Percentiles rank a stretch among this genome's conserved stretches.
Evolutionary conservation across 2,113 vertebrate species (phyloP).

Genomic region (Hemicordylus capensis): DNA sequence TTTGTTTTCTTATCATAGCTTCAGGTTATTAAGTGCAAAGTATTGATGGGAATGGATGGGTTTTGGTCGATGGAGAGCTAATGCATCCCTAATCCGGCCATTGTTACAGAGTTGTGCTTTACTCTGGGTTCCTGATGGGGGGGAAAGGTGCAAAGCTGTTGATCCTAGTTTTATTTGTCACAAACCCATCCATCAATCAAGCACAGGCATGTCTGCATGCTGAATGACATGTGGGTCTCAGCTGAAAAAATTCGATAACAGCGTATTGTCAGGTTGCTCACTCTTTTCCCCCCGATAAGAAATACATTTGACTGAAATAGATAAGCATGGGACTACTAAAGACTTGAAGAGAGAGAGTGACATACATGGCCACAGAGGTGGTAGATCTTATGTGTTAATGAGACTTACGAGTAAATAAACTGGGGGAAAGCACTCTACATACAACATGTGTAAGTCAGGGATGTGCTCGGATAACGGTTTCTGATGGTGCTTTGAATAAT

Average conservation of each 20-base stretch:
- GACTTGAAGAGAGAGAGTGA: constrained; percentile 86
- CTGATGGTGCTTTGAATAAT: constrained; percentile 55
- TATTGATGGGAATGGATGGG: constrained; percentile 96
- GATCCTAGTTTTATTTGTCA: constrained; percentile 96
- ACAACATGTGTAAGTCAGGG: constrained; percentile 67
- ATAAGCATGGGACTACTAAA: constrained; percentile 93
- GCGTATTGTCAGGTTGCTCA: constrained; percentile 91
- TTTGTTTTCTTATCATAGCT: constrained; percentile 99
- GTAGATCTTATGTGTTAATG: constrained; percentile 87
- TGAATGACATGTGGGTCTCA: constrained; percentile 96
- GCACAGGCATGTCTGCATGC: constrained; percentile 81
- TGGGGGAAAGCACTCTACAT: constrained; percentile 64
- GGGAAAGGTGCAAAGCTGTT: constrained; percentile 92
- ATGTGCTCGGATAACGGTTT: constrained; percentile 57
- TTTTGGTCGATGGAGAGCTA: constrained; percentile 94
- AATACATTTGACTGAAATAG: constrained; percentile 99
- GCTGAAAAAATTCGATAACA: constrained; percentile 99
- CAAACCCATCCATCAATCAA: constrained; percentile 99
- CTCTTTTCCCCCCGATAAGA: constrained; percentile 87
- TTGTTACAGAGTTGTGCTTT: constrained; percentile 96
- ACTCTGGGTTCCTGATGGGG: constrained; percentile 84
- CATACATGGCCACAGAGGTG: constrained; percentile 81
- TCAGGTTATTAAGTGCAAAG: constrained; percentile 97
- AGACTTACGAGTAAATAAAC: constrained; percentile 90
- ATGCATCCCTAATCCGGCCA: constrained; percentile 99